phyloP scores from a whole-genome alignment of 2,888 invertebrate species.

The Dolichomitus sp. region DNA sequence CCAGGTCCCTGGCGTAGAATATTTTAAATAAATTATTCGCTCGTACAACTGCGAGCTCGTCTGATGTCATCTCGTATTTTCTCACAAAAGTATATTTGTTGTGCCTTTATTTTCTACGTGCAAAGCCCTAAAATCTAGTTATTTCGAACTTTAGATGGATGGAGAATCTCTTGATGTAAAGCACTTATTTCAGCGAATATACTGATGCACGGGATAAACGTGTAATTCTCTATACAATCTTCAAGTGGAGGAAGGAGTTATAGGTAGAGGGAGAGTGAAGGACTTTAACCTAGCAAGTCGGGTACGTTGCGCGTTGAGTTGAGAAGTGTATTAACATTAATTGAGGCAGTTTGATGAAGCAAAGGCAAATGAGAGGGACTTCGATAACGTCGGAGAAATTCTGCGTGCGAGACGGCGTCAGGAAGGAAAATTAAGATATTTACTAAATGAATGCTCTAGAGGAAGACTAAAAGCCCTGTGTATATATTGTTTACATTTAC shows the following conservation, averaged over 20 bases:
- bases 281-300: neutral
- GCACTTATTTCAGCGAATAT: neutral
- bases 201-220: neutral
- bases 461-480: neutral
- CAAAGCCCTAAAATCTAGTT: neutral
- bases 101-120: neutral
- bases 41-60: neutral
- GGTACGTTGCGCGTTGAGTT: slow-evolving; percentile 1
- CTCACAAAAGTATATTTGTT: slow-evolving; percentile 2
- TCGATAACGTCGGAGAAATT: slow-evolving; percentile 30
- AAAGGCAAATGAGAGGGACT: slow-evolving; percentile 26
- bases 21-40: slow-evolving; percentile 31
- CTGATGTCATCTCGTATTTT: neutral
- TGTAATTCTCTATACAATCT: slow-evolving; percentile 2
- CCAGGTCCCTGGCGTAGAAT: neutral
- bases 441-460: slow-evolving; percentile 6
- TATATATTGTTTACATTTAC: neutral
- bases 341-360: slow-evolving; percentile 54
- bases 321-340: slow-evolving; percentile 62
- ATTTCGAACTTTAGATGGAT: neutral
- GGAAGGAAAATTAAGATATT: neutral
- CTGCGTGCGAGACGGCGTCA: neutral
- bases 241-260: slow-evolving; percentile 8
- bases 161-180: neutral
- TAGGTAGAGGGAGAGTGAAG: slow-evolving; percentile 3